Percentiles rank a stretch among this genome's conserved stretches.
Evolutionary conservation across 2,888 invertebrate genomes (phyloP).

Genomic region (Pristionchus arcanus): DNA sequence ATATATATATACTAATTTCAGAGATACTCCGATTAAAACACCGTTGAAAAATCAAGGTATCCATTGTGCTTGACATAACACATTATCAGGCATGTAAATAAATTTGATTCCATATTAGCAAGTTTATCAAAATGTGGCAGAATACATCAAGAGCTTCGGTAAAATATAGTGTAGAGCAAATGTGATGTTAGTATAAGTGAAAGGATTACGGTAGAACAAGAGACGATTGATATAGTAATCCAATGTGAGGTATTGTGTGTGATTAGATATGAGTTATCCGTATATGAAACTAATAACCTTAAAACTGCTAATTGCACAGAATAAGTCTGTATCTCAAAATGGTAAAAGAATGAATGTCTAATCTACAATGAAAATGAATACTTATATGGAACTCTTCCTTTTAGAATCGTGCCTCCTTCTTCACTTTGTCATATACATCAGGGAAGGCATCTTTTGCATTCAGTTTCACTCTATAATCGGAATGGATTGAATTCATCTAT

Average conservation of each 20-base stretch:
- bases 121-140: constrained; percentile 22
- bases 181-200: not conserved
- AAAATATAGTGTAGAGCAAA: not conserved
- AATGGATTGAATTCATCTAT: not conserved
- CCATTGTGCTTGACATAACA: not conserved
- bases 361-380: not conserved
- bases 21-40: not conserved
- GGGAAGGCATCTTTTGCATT: constrained; percentile 87
- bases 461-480: constrained; percentile 78
- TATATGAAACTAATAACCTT: not conserved
- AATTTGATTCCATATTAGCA: not conserved
- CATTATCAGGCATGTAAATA: not conserved
- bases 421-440: constrained; percentile 87
- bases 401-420: constrained; percentile 78
- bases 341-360: not conserved
- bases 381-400: not conserved
- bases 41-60: not conserved
- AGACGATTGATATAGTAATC: constrained; percentile 39
- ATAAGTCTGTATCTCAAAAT: constrained; percentile 11
- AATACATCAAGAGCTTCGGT: not conserved
- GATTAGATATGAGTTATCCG: constrained; percentile 35
- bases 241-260: constrained; percentile 17
- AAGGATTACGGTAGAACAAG: constrained; percentile 18
- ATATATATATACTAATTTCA: not conserved
- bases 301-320: not conserved